Base-by-base conservation (phyloP, 2,888 invertebrate species). In the Tetrapedia diversipes region DNA sequence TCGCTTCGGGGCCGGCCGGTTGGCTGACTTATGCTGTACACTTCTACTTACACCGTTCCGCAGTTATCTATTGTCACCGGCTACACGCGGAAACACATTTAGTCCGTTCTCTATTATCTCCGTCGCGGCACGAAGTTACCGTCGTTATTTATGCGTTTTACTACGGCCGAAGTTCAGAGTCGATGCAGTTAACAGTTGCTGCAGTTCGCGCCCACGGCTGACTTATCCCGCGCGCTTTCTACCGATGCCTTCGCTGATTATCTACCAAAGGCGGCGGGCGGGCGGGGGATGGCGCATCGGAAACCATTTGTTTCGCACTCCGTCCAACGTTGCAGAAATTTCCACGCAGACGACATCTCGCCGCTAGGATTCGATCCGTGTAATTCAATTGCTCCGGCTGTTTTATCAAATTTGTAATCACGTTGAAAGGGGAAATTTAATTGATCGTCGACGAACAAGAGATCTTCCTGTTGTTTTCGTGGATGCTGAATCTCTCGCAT, bases 121-220 rank as follows among this genome's bases (percentile, higher is more conserved):
- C 24, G 32, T n/a, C 8, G 4, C n/a, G 7, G 29, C 51, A 14
- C 74, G 19, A 74, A 74, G 57, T 74, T 74, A 57, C 64, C 43
- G 43, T 57, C 43, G 43, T 57, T 74, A 74, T 74, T 74, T 74
- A 74, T 74, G 49, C 49, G 27, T 74, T 74, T 74, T 51, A 51
- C 64, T 51, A 43, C 51, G 39, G 16, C 29, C 34, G 43, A 74
- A 74, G 74, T 74, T 74, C 37, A 29, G 29, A 57, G 34, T 43
- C 74, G 74, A 74, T 74, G 56, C 56, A 43, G 74, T 74, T 74
- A 74, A 57, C 74, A 64, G 64, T 73, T 74, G 73, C 27, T 68
- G 34, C 47, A 74, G 73, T 74, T 73, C 22, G 22, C 41, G 39
- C 56, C 74, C 54, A 37, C 56, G 74, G 54, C 74, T 43, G 74